Evolutionary conservation across 2,113 vertebrate species (phyloP).

Genomic region (Platysternon megacephalum): DNA sequence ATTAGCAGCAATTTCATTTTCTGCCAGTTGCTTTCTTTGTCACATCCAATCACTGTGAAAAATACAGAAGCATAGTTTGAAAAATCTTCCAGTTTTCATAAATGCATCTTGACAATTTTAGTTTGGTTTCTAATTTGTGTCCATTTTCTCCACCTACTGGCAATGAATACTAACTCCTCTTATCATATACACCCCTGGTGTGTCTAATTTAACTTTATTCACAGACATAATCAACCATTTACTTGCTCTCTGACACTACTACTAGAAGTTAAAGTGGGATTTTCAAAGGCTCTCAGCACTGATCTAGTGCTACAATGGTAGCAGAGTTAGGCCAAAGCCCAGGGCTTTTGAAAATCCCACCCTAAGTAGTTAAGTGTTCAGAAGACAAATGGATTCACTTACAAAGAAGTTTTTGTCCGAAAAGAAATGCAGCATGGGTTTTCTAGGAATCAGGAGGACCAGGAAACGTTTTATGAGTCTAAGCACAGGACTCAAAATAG

Average conservation of each 20-base stretch:
- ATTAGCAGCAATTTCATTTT: conserved; percentile 26
- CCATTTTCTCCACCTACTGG: not conserved
- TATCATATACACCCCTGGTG: conserved; percentile 4
- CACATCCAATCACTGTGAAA: conserved; percentile 21
- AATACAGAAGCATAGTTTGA: not conserved
- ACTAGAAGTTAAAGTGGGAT: not conserved
- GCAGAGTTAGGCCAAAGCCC: not conserved
- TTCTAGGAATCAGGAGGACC: not conserved
- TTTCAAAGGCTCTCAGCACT: not conserved
- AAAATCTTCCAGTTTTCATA: conserved; percentile 30
- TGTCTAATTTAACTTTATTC: conserved; percentile 12
- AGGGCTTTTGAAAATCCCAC: not conserved
- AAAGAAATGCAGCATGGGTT: not conserved
- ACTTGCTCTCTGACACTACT: not conserved
- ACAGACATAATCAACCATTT: not conserved
- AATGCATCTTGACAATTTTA: conserved; percentile 53
- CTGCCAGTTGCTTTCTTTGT: conserved; percentile 9
- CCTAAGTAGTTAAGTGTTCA: not conserved
- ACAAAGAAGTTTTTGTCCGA: not conserved
- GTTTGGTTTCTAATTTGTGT: conserved; percentile 45
- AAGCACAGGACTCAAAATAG: not conserved
- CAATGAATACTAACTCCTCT: conserved; percentile 9
- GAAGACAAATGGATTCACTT: not conserved
- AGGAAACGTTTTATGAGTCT: not conserved
- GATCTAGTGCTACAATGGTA: not conserved